Evolutionary conservation across 2,888 invertebrate genomes (phyloP), one percentile per base, ranked within the genome.

Genomic region (Gisinianus flammeolus): DNA sequence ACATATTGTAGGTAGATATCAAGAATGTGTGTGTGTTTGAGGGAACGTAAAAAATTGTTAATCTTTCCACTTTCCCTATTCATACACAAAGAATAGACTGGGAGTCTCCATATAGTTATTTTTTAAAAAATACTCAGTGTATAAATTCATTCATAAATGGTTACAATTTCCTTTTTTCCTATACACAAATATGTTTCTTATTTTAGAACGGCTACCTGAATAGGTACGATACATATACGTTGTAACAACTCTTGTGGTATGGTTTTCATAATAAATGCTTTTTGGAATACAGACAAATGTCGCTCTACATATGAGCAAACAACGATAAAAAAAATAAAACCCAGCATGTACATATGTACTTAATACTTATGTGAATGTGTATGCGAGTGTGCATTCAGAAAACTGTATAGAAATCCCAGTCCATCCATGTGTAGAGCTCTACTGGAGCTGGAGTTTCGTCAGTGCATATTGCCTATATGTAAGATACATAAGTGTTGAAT

Each of bases 121-220:
- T 44, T 12, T 44, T 16, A 19, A 6, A 16, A 19, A 44, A 44
- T n/a, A n/a, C n/a, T n/a, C n/a, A n/a, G n/a, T n/a, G n/a, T n/a
- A n/a, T n/a, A n/a, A n/a, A n/a, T n/a, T n/a, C n/a, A 44, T 44
- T 2, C 8, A 44, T 44, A 31, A 33, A 30, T 68, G 68, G 68
- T 19, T 31, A 68, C 68, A 68, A 33, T 68, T 33, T 68, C 68
- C 26, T 68, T 68, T 68, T 31, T 31, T 31, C 10, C 10, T 19
- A n/a, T n/a, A n/a, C n/a, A n/a, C n/a, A n/a, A n/a, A n/a, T n/a
- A n/a, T n/a, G n/a, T n/a, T 62, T 62, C 62, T n/a, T n/a, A 12
- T 62, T 26, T 62, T 1, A 62, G 62, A 26, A 22, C 19, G 58
- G 24, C n/a, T n/a, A n/a, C n/a, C n/a, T n/a, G n/a, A 58, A 58